Base-by-base conservation (phyloP, 2,888 invertebrate species). In the Patella caerulea region DNA sequence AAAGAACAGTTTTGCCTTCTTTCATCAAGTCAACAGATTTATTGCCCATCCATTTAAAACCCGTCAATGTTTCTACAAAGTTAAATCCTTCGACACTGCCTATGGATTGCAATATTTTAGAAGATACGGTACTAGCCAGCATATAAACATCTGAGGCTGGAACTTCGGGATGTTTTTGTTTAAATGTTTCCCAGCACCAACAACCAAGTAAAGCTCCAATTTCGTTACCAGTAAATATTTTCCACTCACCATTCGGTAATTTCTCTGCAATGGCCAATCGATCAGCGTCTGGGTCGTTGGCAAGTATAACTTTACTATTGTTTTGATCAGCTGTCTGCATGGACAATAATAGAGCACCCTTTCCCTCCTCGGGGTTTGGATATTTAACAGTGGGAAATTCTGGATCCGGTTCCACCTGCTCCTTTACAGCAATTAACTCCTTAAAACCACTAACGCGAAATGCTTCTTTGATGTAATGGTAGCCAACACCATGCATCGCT, bases 1-100 rank as follows among this genome's bases (percentile, higher is more conserved):
- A 97, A 75, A 99, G 91, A 0, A 98, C 96, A 14, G 93, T 92
- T 87, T 96, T 96, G 53, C 95, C 95, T 77, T 95, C 92, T 78
- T 94, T 92, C 56, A 95, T 92, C 76, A 98, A 92, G 9, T 97
- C 94, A 54, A 95, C 93, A 0, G 96, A 94, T 87, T 94, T 94
- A 92, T 98, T 99, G 7, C 97, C 99, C 96, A 99, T 98, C 98
- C 98, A 99, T 90, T 99, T 99, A 91, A 99, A 99, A 0, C 99
- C 99, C 0, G 99, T 99, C 75, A 99, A 93, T 0, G 99, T 99
- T 92, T 99, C 98, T 92, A 65, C 93, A 89, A 93, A 94, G 81
- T 94, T 93, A 78, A 95, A 95, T 4, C 96, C 98, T 89, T 96
- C 96, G 1, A 93, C 94, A 72, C 94, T 93, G 0, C 96, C 95